These are phyloP conservation scores for Coptodon bakossiorum DNA, from an alignment of 2,113 vertebrate genomes.

Conservation along the genomic window DNA sequence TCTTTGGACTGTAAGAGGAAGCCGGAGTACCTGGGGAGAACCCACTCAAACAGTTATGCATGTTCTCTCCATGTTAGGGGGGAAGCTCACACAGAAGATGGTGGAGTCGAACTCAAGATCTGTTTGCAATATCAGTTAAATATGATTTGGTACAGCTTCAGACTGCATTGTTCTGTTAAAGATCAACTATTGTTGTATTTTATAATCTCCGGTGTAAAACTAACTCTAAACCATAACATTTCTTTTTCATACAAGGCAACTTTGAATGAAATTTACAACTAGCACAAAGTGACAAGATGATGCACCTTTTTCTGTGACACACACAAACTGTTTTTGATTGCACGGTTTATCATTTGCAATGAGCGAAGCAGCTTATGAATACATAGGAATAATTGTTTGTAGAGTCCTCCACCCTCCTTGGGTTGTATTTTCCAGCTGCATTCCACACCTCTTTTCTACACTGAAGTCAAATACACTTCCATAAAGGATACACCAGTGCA, in stretches of 20 bases:
- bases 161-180: background rate
- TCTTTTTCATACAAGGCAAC: background rate
- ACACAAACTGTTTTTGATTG: background rate
- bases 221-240: background rate
- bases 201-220: background rate
- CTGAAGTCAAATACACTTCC: background rate
- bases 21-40: background rate
- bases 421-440: background rate
- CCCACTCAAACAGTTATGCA: background rate
- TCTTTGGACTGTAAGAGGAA: background rate
- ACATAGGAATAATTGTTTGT: background rate
- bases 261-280: background rate
- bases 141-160: background rate
- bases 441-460: background rate
- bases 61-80: background rate
- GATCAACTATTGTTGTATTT: background rate
- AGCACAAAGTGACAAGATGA: background rate
- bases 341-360: background rate
- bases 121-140: background rate
- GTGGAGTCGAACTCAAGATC: background rate
- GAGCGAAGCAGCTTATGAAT: background rate
- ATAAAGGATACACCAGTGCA: background rate
- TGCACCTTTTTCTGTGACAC: background rate
- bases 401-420: background rate
- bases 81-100: background rate